Evolutionary conservation across 2,888 invertebrate genomes (phyloP), one percentile per base, ranked within the genome.

Genomic region (Teinopalpus imperialis): DNA sequence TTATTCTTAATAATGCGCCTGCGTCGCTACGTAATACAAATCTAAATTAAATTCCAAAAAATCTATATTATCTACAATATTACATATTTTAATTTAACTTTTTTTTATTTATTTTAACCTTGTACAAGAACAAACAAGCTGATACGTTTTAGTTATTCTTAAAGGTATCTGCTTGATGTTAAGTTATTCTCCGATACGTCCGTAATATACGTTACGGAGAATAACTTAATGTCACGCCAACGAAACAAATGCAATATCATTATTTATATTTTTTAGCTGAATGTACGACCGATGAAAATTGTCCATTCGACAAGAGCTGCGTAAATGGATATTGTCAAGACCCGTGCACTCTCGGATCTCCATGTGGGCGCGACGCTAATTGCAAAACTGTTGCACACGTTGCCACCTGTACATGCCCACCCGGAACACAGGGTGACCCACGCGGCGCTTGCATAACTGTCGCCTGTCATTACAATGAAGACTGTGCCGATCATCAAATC

Each of bases 381-480:
- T 97, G 97, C 66, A 81, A 91, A 30, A 93, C 93, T 0, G 90
- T 93, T 52, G 92, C 93, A 26, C 97, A 97, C 69, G 91, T 91
- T 41, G 93, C 95, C 0, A 93, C 94, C 48, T 97, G 97, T 63
- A 90, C 91, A 46, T 97, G 97, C 72, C 97, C 96, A 27, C 80
- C 91, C 1, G 97, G 97, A 29, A 96, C 94, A 2, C 96, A 95
- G 78, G 97, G 97, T 27, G 94, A 95, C 76, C 94, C 96, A 1
- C 91, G 91, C 49, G 86, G 94, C 2, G 93, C 95, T 10, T 97
- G 97, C 67, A 93, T 97, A 46, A 92, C 94, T 1, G 95, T 94
- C 4, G 91, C 94, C 27, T 97, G 97, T 58, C 95, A 95, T 63
- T 96, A 95, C 74, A 96, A 97, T 66, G 95, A 96, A 63, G 97